Conservation (phyloP, 23 tunicate species). For the Aplidium turbinatum region DNA sequence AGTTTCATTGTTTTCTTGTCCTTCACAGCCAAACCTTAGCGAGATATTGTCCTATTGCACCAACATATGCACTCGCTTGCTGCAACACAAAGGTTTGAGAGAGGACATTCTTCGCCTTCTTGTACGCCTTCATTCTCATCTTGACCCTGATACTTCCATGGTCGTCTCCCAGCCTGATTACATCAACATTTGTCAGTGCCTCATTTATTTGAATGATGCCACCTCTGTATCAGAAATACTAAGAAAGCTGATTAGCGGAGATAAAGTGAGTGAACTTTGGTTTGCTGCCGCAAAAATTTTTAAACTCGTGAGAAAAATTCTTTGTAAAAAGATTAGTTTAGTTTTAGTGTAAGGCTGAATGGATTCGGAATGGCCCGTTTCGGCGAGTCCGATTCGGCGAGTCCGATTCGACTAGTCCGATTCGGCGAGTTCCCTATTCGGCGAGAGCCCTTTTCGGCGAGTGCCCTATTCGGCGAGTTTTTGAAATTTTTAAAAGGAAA, state of each 20-base stretch:
- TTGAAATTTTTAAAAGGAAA: no score
- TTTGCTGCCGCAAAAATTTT: no score
- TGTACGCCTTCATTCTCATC: conserved; percentile 74
- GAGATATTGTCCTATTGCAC: conserved; percentile 93
- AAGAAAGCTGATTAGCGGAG: conserved; percentile 52
- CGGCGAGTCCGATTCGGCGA: no score
- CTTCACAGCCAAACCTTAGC: conserved; percentile 69
- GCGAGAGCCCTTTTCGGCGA: no score
- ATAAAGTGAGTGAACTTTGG: conserved; percentile 45
- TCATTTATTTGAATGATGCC: conserved; percentile 89
- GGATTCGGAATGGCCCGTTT: no score
- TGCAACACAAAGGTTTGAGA: conserved; percentile 85
- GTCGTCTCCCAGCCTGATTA: conserved; percentile 75
- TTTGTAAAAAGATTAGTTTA: no score
- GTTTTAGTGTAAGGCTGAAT: no score
- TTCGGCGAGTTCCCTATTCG: no score
- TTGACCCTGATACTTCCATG: conserved; percentile 30
- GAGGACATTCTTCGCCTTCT: conserved; percentile 84
- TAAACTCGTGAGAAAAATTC: no score
- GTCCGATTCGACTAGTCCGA: no score
- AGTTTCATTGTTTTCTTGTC: no score
- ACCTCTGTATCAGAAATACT: conserved; percentile 79
- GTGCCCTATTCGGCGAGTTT: no score
- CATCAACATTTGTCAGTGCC: conserved; percentile 95
- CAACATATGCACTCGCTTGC: conserved; percentile 68